phyloP scores from a whole-genome alignment of 2,888 invertebrate genomes.

The Perdita meconis region DNA sequence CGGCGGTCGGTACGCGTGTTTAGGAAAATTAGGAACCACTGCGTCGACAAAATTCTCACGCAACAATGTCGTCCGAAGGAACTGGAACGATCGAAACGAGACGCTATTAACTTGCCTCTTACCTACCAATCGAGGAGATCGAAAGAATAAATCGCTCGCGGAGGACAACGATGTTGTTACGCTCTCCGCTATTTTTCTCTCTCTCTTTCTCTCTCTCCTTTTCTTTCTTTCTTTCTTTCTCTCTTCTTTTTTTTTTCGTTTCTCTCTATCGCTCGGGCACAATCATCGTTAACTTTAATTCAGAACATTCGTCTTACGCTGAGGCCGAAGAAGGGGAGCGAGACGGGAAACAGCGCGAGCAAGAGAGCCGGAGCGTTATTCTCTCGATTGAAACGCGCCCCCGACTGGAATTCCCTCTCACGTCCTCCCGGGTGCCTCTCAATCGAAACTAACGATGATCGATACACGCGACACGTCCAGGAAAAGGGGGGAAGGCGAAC shows the following conservation, averaged over 20 bases:
- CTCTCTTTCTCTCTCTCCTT: neutral
- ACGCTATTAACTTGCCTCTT: slow-evolving; percentile 32
- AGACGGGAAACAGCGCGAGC: neutral
- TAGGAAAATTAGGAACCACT: slow-evolving; percentile 70
- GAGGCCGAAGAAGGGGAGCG: neutral
- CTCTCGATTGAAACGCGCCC: slow-evolving; percentile 55
- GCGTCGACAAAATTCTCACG: slow-evolving; percentile 48
- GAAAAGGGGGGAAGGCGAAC: slow-evolving; percentile 64
- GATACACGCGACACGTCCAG: slow-evolving; percentile 52
- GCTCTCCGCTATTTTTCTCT: neutral
- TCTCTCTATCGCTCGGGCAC: neutral
- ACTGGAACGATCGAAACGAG: slow-evolving; percentile 60
- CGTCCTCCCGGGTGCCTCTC: slow-evolving; percentile 20
- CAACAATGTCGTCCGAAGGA: slow-evolving; percentile 55
- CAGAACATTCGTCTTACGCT: slow-evolving; percentile 40
- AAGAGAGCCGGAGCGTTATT: slow-evolving; percentile 27
- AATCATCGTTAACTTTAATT: slow-evolving; percentile 9
- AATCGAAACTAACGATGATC: slow-evolving; percentile 51
- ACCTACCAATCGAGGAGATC: slow-evolving; percentile 47
- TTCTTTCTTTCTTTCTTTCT: neutral
- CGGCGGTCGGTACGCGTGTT: slow-evolving; percentile 41
- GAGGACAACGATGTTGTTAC: slow-evolving; percentile 49
- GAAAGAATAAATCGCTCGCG: slow-evolving; percentile 41
- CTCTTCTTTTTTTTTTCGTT: neutral
- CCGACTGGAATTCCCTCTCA: slow-evolving; percentile 38